Base-by-base conservation (phyloP, 2,888 invertebrate species). In the Philereme vetulata region DNA sequence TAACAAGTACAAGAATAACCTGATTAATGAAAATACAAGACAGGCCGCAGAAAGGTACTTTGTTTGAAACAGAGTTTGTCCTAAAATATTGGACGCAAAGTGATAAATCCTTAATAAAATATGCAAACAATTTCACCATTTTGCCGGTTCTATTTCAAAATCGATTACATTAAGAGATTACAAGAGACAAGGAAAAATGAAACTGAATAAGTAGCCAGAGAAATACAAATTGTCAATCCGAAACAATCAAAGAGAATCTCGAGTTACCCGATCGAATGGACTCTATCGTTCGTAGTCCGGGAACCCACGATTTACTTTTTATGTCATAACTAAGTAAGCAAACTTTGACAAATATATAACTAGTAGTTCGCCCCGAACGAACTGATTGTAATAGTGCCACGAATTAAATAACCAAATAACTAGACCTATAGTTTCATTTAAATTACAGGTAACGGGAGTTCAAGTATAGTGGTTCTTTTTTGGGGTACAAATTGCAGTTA, bases 141-240 rank as follows among this genome's bases (percentile, higher is more conserved):
- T 64, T 10, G 11, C 40, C 51, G 43, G 42, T 11, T 58, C 50
- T 54, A 45, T 44, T 58, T 59, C 50, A 36, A 46, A 64, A 58
- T 56, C 60, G 54, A 61, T 57, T 61, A 63, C 67, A 65, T 64
- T 66, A 59, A 58, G 52, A 54, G 62, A 65, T 67, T 62, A 56
- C 49, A 56, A 42, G 46, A 56, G 64, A 67, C 59, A 57, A 60
- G 65, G 62, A 60, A 66, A 66, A 72, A 65, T 67, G 56, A 53
- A 54, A 56, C 53, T 44, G 65, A 75, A 65, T 60, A 61, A 61
- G 68, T 64, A 67, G 72, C 66, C 68, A 64, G 66, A 64, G 51
- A 67, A 65, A 70, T 67, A 75, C 68, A 70, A 77, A 74, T 76
- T 72, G 71, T 65, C 71, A 76, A 76, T 76, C 70, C 56, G 62